Conservation (phyloP, 2,113 vertebrate genomes). For the Etheostoma spectabile region DNA sequence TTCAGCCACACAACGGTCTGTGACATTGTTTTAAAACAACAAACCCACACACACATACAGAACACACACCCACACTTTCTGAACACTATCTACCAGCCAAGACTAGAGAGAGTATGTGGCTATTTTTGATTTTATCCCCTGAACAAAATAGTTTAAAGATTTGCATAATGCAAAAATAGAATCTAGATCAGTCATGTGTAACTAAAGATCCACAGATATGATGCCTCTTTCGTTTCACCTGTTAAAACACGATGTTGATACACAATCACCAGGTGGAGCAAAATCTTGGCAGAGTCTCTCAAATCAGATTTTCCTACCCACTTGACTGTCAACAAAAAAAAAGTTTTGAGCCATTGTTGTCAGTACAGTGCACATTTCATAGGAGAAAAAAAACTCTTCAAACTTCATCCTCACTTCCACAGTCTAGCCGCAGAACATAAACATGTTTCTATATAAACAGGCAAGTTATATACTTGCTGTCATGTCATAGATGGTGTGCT, state of each 20-base stretch:
- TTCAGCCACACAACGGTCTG: slow-evolving; percentile 14
- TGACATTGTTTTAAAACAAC: slow-evolving; percentile 35
- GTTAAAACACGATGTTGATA: slow-evolving; percentile 70
- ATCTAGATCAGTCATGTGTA: slow-evolving; percentile 64
- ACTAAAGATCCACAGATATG: slow-evolving; percentile 69
- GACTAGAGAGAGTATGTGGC: slow-evolving; percentile 75
- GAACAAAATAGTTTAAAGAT: slow-evolving; percentile 70
- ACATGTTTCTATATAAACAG: slow-evolving; percentile 65
- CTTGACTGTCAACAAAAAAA: slow-evolving; percentile 53
- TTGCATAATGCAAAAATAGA: slow-evolving; percentile 81
- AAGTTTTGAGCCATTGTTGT: slow-evolving; percentile 28
- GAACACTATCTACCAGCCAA: slow-evolving; percentile 38
- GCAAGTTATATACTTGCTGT: slow-evolving; percentile 35
- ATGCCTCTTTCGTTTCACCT: slow-evolving; percentile 72
- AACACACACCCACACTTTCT: slow-evolving; percentile 33
- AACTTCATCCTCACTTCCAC: slow-evolving; percentile 27
- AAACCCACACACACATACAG: slow-evolving; percentile 33
- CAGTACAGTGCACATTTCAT: slow-evolving; percentile 26
- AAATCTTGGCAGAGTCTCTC: slow-evolving; percentile 47
- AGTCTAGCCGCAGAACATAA: slow-evolving; percentile 40
- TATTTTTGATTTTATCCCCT: slow-evolving; percentile 72
- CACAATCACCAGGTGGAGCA: slow-evolving; percentile 55
- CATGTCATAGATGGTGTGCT: slow-evolving; percentile 28
- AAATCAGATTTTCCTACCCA: slow-evolving; percentile 58
- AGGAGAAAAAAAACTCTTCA: neutral